Percentiles rank a stretch among this genome's conserved stretches.
These are phyloP conservation scores for Myotis vivesi DNA, from an alignment of 2,797 vertebrate genomes.

Conservation along the genomic window DNA sequence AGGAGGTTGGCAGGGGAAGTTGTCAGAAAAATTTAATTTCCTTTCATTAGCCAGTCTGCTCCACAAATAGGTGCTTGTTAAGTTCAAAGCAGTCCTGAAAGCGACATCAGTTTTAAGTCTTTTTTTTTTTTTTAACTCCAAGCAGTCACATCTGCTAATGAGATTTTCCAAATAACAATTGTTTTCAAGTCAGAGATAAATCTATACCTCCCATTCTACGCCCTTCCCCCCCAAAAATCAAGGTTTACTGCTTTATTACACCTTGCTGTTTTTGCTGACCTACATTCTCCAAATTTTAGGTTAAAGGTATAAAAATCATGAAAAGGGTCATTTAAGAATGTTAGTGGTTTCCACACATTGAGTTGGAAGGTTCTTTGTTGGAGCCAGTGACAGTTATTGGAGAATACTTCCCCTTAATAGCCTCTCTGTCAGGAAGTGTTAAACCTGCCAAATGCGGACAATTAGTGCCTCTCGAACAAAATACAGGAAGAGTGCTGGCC, in stretches of 20 bases:
- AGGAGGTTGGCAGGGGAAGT: constrained; percentile 89
- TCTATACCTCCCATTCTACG: constrained; percentile 57
- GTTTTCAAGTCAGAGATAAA: constrained; percentile 87
- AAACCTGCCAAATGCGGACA: constrained; percentile 94
- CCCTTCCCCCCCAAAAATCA: constrained; percentile 51
- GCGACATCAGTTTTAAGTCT: constrained; percentile 88
- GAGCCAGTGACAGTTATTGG: constrained; percentile 91
- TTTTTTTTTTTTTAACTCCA: constrained; percentile 82
- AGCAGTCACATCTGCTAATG: constrained; percentile 91
- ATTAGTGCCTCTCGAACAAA: constrained; percentile 91
- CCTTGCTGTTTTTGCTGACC: constrained; percentile 84
- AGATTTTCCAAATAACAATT: constrained; percentile 89
- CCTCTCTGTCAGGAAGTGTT: constrained; percentile 95
- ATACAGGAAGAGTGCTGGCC: constrained; percentile 89
- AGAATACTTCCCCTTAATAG: constrained; percentile 93
- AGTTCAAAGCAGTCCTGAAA: constrained; percentile 91
- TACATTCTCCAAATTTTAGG: constrained; percentile 85
- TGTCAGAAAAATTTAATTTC: constrained; percentile 92
- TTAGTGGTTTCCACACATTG: constrained; percentile 87
- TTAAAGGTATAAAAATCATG: constrained; percentile 88
- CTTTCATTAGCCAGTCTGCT: constrained; percentile 94
- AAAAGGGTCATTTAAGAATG: constrained; percentile 88
- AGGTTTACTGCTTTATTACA: constrained; percentile 86
- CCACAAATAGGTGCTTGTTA: constrained; percentile 91
- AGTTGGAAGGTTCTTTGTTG: constrained; percentile 89